Evolutionary conservation across 2,113 vertebrate species (phyloP), one percentile per base, ranked within the genome.

Genomic region (Tinamus guttatus): DNA sequence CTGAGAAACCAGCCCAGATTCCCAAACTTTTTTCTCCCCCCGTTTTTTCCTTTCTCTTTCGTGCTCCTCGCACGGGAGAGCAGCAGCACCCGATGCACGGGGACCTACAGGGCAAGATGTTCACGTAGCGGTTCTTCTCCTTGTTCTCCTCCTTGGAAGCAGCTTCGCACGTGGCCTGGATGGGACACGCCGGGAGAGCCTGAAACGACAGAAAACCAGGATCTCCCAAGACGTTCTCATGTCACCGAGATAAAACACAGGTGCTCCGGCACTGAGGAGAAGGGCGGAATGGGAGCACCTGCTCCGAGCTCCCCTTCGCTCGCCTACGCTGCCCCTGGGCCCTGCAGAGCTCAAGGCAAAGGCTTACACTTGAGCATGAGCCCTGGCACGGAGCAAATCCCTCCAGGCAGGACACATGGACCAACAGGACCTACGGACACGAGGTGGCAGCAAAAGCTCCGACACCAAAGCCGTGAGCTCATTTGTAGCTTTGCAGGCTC

Each of bases 71-170:
- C n/a, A n/a, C 16, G 15, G 67, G 24, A 47, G 13, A 90, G 7
- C 14, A 43, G 28, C 16, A 15, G 54, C 28, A 41, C 11, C 54
- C 28, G 54, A 19, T 18, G 28, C 12, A 25, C 67, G 24, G 74
- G 93, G 49, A 97, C 99, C 96, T 97, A 99, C 99, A 99, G 90
- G 99, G 99, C 91, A 99, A 97, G 97, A 99, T 99, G 98, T 99
- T 99, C 92, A 99, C 99, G 0, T 99, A 99, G 98, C 99, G 97
- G 97, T 99, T 99, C 98, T 99, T 99, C 98, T 99, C 99, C 96
- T 99, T 99, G 96, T 99, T 99, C 97, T 99, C 99, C 94, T 99
- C 99, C 93, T 99, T 99, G 76, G 99, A 99, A 81, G 99, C 99
- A 71, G 99, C 99, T 85, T 99, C 99, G 84, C 99, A 99, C 0